Evolutionary conservation across 2,113 vertebrate species (phyloP).

Genomic region (Candoia aspera): DNA sequence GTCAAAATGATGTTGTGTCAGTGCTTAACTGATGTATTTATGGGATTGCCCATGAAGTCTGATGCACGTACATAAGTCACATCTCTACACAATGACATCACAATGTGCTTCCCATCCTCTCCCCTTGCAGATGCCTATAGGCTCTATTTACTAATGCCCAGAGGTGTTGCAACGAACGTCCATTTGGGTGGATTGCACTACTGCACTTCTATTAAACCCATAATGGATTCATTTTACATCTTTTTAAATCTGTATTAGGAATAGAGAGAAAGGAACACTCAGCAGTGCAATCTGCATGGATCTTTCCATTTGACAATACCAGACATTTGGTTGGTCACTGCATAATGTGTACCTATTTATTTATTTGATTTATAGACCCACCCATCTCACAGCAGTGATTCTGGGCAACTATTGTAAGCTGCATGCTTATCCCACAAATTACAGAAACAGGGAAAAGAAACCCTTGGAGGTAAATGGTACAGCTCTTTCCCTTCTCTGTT

Average conservation of each 20-base stretch:
- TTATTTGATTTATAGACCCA: neutral
- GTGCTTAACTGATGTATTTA: neutral
- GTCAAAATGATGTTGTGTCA: neutral
- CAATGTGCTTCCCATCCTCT: neutral
- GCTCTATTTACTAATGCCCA: neutral
- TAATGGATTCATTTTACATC: neutral
- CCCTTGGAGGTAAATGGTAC: conserved; percentile 45
- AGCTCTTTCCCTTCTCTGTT: conserved; percentile 36
- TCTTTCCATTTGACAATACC: neutral
- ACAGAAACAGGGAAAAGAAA: conserved; percentile 35
- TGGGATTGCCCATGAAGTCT: neutral
- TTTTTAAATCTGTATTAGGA: neutral
- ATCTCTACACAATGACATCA: neutral
- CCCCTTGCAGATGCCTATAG: neutral
- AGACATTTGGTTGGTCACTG: neutral
- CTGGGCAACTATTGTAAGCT: conserved; percentile 12
- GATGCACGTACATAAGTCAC: neutral
- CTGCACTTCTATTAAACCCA: neutral
- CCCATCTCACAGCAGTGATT: neutral
- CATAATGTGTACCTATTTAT: conserved; percentile 36
- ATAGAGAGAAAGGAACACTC: neutral
- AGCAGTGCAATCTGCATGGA: conserved; percentile 8
- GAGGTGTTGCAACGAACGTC: neutral
- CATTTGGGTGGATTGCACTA: neutral
- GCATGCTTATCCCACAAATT: conserved; percentile 5